phyloP scores from a whole-genome alignment of 2,113 vertebrate species.

The Stegostoma tigrinum region DNA sequence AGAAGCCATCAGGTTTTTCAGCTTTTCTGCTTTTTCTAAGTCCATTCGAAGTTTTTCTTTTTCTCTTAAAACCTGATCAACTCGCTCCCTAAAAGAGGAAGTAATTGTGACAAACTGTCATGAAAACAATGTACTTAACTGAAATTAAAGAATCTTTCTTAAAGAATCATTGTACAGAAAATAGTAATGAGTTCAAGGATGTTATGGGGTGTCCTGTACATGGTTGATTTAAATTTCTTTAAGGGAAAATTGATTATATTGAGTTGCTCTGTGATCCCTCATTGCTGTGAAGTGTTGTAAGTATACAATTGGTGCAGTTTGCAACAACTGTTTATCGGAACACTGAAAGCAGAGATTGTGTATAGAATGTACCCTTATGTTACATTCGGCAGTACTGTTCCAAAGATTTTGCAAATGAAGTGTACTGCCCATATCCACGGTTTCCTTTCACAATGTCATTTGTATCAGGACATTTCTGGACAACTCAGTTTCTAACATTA shows the following conservation, averaged over 20 bases:
- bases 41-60: slow-evolving; percentile 80
- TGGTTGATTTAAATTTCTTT: neutral
- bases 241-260: neutral
- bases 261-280: neutral
- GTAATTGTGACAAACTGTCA: neutral
- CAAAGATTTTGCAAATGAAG: neutral
- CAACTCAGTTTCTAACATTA: neutral
- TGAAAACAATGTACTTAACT: neutral
- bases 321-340: neutral
- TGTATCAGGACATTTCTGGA: neutral
- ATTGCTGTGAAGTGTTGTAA: neutral
- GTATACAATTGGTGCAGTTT: neutral
- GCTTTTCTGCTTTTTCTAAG: slow-evolving; percentile 81
- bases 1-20: slow-evolving; percentile 77
- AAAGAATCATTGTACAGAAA: slow-evolving; percentile 18
- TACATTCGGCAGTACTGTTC: neutral
- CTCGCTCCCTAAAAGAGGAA: slow-evolving; percentile 61
- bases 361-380: neutral
- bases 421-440: neutral
- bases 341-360: neutral
- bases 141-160: neutral
- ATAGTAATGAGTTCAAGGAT: neutral
- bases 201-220: neutral
- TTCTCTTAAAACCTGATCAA: slow-evolving; percentile 75
- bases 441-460: neutral